These are phyloP conservation scores for Tanaodytes sp. DNA, from an alignment of 2,888 invertebrate genomes.

Conservation along the genomic window DNA sequence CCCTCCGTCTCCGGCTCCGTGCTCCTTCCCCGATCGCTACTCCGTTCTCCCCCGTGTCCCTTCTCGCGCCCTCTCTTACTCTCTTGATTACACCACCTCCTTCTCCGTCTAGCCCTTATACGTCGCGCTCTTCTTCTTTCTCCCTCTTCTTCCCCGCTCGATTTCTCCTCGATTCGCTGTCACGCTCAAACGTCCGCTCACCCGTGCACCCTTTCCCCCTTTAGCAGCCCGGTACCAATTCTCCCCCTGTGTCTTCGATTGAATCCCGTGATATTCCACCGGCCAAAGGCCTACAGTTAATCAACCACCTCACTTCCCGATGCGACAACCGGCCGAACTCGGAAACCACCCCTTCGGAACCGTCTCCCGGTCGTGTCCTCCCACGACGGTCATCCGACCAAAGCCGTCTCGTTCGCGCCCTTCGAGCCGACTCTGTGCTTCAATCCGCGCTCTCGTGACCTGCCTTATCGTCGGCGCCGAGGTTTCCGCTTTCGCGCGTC, in stretches of 20 bases:
- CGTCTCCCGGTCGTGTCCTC: no score
- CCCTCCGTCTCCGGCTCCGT: neutral
- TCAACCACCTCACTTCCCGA: conserved; percentile 1
- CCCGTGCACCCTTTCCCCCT: no score
- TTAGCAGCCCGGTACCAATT: no score
- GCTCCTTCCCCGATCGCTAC: neutral
- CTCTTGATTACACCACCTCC: no score
- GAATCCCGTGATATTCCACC: neutral
- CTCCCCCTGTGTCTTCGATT: neutral
- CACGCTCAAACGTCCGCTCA: no score
- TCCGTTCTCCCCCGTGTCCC: neutral
- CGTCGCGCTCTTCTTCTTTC: neutral
- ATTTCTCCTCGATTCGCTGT: conserved; percentile 2
- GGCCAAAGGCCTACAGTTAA: conserved; percentile 6
- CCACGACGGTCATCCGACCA: no score
- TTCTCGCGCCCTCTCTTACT: neutral
- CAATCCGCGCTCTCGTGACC: conserved; percentile 40
- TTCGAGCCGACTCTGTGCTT: neutral
- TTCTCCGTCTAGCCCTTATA: neutral
- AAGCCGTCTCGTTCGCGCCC: conserved; percentile 1
- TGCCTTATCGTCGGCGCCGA: neutral
- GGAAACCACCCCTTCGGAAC: no score
- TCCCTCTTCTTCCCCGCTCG: neutral
- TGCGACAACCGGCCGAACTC: no score
- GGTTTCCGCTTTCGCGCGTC: neutral